Conservation (phyloP, 2,888 invertebrate species). For the Plagodis pulveraria region DNA sequence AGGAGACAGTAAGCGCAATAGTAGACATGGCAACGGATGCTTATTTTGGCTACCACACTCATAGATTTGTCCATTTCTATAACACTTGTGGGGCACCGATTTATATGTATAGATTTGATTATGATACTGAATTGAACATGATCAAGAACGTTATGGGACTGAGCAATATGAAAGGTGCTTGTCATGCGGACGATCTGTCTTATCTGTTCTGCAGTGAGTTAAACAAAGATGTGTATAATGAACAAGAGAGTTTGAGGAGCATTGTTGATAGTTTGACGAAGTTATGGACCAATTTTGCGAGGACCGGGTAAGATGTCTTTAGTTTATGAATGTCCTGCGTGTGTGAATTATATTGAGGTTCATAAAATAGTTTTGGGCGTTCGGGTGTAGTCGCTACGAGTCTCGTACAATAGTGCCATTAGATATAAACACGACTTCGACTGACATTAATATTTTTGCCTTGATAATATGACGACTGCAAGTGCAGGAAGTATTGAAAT, state of each 20-base stretch:
- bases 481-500: too few species aligned
- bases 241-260: conserved; percentile 52
- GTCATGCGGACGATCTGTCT: conserved; percentile 77
- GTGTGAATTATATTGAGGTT: too few species aligned
- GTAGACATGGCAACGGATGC: conserved; percentile 54
- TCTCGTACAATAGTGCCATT: too few species aligned
- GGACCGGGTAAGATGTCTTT: conserved; percentile 55
- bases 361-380: too few species aligned
- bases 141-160: conserved; percentile 49
- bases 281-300: conserved; percentile 75
- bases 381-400: too few species aligned
- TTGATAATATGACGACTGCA: too few species aligned
- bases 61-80: conserved; percentile 57
- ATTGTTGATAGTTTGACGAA: conserved; percentile 66
- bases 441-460: too few species aligned
- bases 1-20: conserved; percentile 44
- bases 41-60: conserved; percentile 54
- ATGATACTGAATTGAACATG: conserved; percentile 61
- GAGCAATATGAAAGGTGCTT: conserved; percentile 58
- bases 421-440: too few species aligned
- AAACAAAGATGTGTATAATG: conserved; percentile 58
- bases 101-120: conserved; percentile 63
- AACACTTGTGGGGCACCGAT: conserved; percentile 41
- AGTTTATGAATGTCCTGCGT: too few species aligned
- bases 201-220: conserved; percentile 69